A percentile compares a stretch with the other conserved stretches of the same genome.
Evolutionary conservation across 1,140 invertebrate species (phyloP).

Genomic region (Drosophila bifasciata): DNA sequence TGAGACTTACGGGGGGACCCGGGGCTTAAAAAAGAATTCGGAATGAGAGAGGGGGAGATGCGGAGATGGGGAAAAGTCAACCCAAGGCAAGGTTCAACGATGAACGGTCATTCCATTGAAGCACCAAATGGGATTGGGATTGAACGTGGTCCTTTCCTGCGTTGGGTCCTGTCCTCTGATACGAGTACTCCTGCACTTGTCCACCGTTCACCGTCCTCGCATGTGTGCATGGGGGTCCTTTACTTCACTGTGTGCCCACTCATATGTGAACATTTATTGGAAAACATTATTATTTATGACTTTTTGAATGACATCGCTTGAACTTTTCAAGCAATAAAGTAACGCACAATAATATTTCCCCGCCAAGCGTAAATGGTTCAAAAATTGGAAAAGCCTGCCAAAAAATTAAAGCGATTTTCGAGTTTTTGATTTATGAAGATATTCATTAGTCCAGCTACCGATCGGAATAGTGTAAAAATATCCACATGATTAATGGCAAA

Average conservation of each 20-base stretch:
- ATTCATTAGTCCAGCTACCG: conserved; percentile 59
- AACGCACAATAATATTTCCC: conserved; percentile 62
- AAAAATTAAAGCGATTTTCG: conserved; percentile 32
- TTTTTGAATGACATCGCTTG: conserved; percentile 81
- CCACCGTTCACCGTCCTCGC: conserved; percentile 18
- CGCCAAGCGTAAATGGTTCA: conserved; percentile 42
- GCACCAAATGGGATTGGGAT: conserved; percentile 25
- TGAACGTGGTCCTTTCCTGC: conserved; percentile 12
- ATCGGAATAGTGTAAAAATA: conserved; percentile 20
- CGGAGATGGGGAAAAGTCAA: conserved; percentile 37
- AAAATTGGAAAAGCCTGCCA: conserved; percentile 11
- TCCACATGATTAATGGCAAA: conserved; percentile 16
- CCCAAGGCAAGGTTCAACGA: conserved; percentile 61
- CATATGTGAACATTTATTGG: conserved; percentile 84
- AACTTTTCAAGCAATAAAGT: conserved; percentile 82
- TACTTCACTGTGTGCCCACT: conserved; percentile 64
- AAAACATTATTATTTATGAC: conserved; percentile 84
- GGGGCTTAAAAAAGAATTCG: conserved; percentile 23
- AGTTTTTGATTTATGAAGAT: conserved; percentile 69
- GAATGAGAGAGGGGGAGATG: conserved; percentile 24
- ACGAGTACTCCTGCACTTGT: conserved; percentile 36
- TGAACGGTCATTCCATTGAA: conserved; percentile 46
- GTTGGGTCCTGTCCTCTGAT: neutral
- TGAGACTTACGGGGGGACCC: conserved; percentile 26
- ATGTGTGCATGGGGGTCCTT: conserved; percentile 22